Conservation (phyloP, 1,140 invertebrate genomes). For the Drosophila sulfurigaster region DNA sequence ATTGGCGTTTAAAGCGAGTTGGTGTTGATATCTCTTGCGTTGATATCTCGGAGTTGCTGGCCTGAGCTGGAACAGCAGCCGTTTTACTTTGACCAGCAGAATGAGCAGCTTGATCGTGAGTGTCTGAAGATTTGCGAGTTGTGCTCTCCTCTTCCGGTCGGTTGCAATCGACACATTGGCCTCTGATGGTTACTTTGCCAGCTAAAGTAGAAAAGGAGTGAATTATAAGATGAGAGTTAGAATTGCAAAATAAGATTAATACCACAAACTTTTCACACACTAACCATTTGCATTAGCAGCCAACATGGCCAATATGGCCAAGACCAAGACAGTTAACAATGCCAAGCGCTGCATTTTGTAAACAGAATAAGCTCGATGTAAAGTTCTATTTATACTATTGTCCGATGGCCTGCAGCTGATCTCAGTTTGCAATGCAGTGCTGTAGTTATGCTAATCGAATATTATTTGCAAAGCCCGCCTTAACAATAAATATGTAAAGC, state of each 20-base stretch:
- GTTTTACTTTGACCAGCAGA: neutral
- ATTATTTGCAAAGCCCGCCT: slow-evolving; percentile 32
- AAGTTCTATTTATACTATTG: slow-evolving; percentile 60
- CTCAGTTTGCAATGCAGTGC: neutral
- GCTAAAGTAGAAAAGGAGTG: slow-evolving; percentile 18
- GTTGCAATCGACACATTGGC: slow-evolving; percentile 56
- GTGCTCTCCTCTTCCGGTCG: slow-evolving; percentile 1
- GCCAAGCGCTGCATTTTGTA: slow-evolving; percentile 52
- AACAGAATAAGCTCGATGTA: slow-evolving; percentile 1
- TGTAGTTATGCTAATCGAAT: neutral
- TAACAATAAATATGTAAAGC: slow-evolving; percentile 17
- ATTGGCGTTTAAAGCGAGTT: no score
- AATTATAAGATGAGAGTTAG: neutral
- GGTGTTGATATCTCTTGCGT: no score
- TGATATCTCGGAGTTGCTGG: no score
- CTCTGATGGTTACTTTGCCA: slow-evolving; percentile 65
- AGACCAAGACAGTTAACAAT: slow-evolving; percentile 49
- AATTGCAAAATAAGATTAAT: neutral
- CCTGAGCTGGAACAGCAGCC: neutral
- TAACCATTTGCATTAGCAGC: slow-evolving; percentile 52
- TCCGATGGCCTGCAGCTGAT: slow-evolving; percentile 21
- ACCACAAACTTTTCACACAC: neutral
- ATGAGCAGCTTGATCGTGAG: neutral
- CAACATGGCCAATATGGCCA: slow-evolving; percentile 34
- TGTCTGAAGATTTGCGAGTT: neutral